Evolutionary conservation across 2,888 invertebrate species (phyloP), one percentile per base, ranked within the genome.

Genomic region (Mythimna lalbum): DNA sequence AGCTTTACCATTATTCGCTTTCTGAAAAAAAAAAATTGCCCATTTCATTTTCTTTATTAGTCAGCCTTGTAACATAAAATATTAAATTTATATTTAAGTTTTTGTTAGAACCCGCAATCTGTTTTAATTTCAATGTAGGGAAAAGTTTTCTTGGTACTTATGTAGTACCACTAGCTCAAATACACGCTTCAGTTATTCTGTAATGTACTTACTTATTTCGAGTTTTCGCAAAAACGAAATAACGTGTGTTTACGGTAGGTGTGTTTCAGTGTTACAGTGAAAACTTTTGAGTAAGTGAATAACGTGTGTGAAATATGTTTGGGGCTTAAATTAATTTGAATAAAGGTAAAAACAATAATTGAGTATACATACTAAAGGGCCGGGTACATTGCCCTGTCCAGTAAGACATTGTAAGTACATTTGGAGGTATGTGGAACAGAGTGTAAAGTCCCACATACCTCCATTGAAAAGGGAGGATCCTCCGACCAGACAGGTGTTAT

Each of bases 311-410:
- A 56, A 76, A 43, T 69, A 56, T 59, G 31, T 64, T 39, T 9
- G 12, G 23, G 59, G 57, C 12, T 49, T 14, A 71, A 76, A 80
- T 76, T 70, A 56, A 73, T 80, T 73, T 69, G 17, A 63, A 69
- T 47, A 49, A 7, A 9, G 43, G 14, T 49, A 57, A 64, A 62
- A 70, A n/a, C n/a, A n/a, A 27, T 27, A 27, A 27, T 27, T 27
- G 27, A 4, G 27, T 27, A 27, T 27, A 27, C 6, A 2, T n/a
- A n/a, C 39, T 39, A 21, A 33, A 10, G 14, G 36, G 4, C 31
- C 14, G 39, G 39, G 39, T 39, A 4, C 0, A 39, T 39, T 39
- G 39, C 14, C 14, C 14, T 39, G 39, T 39, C 10, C 36, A 0
- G 2, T 12, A 36, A 10, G 2, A 33, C 33, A 39, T 1, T 4